Evolutionary conservation across 2,797 vertebrate genomes (phyloP).

Genomic region (Poeciliopsis gracilis): DNA sequence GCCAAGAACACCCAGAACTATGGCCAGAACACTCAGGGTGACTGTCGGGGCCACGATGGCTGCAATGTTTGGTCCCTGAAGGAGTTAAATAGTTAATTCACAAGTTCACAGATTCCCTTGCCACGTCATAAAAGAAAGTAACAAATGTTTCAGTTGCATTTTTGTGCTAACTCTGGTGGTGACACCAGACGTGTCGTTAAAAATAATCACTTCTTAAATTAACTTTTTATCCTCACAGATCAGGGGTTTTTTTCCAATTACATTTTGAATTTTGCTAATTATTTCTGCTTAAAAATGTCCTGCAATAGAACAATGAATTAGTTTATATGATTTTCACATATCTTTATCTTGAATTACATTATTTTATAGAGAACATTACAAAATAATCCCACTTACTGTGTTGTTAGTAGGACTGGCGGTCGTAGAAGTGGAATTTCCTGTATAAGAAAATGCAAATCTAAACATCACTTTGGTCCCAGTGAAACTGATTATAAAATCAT

Average conservation of each 20-base stretch:
- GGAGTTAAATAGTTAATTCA: slow-evolving; percentile 4
- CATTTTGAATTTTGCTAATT: not conserved
- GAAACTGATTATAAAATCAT: not conserved
- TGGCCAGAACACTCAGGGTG: slow-evolving; percentile 75
- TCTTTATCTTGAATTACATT: not conserved
- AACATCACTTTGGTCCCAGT: not conserved
- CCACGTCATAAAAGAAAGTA: not conserved
- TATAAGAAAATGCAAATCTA: slow-evolving; percentile 29
- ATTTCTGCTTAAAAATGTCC: not conserved
- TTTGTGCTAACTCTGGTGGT: not conserved
- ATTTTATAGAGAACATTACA: not conserved
- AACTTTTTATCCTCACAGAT: not conserved
- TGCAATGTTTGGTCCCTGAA: slow-evolving; percentile 70
- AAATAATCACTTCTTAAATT: not conserved
- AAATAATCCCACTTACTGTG: slow-evolving; percentile 48
- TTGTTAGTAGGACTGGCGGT: not conserved
- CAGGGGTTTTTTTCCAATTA: not conserved
- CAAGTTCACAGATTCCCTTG: not conserved
- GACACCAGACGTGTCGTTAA: not conserved
- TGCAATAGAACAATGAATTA: not conserved
- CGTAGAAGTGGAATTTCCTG: slow-evolving; percentile 53
- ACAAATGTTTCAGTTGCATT: not conserved
- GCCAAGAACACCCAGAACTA: slow-evolving; percentile 68
- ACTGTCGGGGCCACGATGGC: slow-evolving; percentile 87
- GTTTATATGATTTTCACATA: not conserved